A percentile compares a stretch with the other conserved stretches of the same genome.
Evolutionary conservation across 2,888 invertebrate genomes (phyloP).

Genomic region (Philhelius pedissequus): DNA sequence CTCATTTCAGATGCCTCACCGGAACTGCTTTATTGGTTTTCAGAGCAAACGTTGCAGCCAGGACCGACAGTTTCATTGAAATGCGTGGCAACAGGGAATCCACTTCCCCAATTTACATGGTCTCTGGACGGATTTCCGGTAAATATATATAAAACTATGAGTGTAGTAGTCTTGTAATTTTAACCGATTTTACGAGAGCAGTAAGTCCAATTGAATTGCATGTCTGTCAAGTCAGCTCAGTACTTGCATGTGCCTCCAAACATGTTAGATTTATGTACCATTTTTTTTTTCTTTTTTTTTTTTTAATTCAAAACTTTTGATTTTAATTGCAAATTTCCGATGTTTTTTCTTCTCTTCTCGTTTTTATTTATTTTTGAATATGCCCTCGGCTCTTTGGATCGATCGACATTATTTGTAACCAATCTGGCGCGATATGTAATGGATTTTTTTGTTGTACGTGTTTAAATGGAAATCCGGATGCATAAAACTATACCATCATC

Average conservation of each 20-base stretch:
- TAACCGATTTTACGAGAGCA: conserved; percentile 36
- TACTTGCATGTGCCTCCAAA: not conserved
- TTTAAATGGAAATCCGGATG: conserved; percentile 9
- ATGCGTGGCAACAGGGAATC: conserved; percentile 96
- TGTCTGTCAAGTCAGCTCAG: not conserved
- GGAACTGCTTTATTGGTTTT: conserved; percentile 93
- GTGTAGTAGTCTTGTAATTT: conserved; percentile 25
- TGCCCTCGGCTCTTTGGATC: conserved; percentile 13
- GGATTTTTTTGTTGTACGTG: not conserved
- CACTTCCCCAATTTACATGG: conserved; percentile 95
- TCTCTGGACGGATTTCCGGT: conserved; percentile 92
- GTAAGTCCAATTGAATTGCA: not conserved
- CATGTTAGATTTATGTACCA: conserved; percentile 2
- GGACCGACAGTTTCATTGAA: conserved; percentile 94
- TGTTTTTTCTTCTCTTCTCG: conserved; percentile 15
- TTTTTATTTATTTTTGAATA: conserved; percentile 30
- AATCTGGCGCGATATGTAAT: conserved; percentile 20
- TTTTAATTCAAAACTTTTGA: conserved; percentile 16
- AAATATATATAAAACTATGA: conserved; percentile 76
- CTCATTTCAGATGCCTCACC: conserved; percentile 88
- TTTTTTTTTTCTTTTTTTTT: not conserved
- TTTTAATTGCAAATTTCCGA: conserved; percentile 54
- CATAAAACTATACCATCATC: not conserved
- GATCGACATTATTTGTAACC: conserved; percentile 33
- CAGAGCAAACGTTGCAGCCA: conserved; percentile 94